Evolutionary conservation across 1,140 invertebrate species (phyloP), one percentile per base, ranked within the genome.

Genomic region (Hesperophylax magnus): DNA sequence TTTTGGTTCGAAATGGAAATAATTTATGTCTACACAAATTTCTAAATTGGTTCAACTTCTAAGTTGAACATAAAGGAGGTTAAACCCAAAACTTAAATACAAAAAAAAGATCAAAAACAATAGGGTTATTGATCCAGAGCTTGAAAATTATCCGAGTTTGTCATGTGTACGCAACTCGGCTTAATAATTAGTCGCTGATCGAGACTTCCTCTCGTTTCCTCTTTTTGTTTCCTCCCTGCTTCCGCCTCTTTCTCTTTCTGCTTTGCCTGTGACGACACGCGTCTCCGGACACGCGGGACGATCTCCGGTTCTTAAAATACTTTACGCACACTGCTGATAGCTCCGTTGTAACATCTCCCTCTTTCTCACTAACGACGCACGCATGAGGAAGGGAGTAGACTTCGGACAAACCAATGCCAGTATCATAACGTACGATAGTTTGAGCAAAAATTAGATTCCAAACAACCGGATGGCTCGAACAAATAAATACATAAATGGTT

Each of bases 261-360:
- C 58, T 9, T 3, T 31, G 15, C 15, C 6, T 22, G 24, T 65
- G 61, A 65, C 61, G 67, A 34, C 65, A 39, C 65, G 65, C 65
- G 65, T 7, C 65, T 69, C 65, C 67, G 11, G 39, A 18, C 67
- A 47, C 67, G 67, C 20, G 67, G 67, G 67, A 52, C 39, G 34
- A 52, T 47, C 67, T 71, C 67, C 67, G 67, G n/a, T 52, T 71
- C 67, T 24, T 17, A 47, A 71, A 71, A 71, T 71, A 71, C 39
- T 18, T 31, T 14, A 47, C 39, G 39, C 39, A 47, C 3, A 14
- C 39, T 47, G 39, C 39, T 47, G 39, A 14, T 14, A 47, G 11
- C 11, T 47, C 39, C 39, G 39, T 47, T 47, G 9, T 47, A 47
- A 47, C 39, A 9, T 47, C 39, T 47, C 39, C 9, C 39, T 47